Evolutionary conservation across 2,888 invertebrate genomes (phyloP).

Genomic region (Agapostemon virescens): DNA sequence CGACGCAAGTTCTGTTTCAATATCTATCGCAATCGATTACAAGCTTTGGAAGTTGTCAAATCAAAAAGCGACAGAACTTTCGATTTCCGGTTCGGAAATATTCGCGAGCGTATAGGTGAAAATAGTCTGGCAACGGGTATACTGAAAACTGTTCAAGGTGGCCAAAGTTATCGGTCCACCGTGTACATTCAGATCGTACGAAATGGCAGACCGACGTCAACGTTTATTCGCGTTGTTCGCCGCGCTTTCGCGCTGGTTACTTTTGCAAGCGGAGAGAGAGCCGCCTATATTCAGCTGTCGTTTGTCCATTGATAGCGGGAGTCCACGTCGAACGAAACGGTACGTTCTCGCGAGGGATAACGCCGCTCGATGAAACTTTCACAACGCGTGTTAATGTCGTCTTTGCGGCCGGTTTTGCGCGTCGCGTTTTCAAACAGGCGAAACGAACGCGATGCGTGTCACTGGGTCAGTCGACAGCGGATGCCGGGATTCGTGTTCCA

Average conservation of each 20-base stretch:
- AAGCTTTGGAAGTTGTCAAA: no score
- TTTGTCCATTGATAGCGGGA: conserved; percentile 2
- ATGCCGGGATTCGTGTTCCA: conserved; percentile 7
- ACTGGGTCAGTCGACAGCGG: conserved; percentile 54
- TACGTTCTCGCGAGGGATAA: conserved; percentile 17
- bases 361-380: conserved; percentile 60
- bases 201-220: not conserved
- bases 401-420: conserved; percentile 42
- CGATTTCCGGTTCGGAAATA: no score
- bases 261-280: not conserved
- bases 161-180: not conserved
- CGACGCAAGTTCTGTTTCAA: no score
- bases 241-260: not conserved
- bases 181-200: not conserved
- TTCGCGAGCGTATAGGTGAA: no score
- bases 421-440: conserved; percentile 47
- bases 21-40: no score
- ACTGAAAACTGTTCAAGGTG: no score
- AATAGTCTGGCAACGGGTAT: no score
- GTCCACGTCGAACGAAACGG: conserved; percentile 28
- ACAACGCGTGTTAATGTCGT: conserved; percentile 51
- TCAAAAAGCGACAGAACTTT: no score
- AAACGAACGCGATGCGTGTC: conserved; percentile 56
- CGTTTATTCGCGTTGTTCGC: conserved; percentile 5
- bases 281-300: conserved; percentile 15